Evolutionary conservation across 2,113 vertebrate species (phyloP).

Genomic region (Rhinoptilus africanus): DNA sequence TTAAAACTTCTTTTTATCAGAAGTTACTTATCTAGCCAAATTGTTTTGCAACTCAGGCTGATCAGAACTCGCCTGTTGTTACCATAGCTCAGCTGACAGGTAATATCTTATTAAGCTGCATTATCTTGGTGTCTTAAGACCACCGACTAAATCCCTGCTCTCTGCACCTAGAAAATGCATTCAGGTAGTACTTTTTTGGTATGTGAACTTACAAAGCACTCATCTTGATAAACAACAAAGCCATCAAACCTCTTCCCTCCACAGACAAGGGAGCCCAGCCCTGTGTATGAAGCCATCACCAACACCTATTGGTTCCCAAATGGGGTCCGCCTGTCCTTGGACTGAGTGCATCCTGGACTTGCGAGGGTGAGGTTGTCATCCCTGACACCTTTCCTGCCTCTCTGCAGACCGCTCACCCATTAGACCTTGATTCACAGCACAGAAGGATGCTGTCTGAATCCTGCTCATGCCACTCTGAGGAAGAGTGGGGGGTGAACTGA

Average conservation of each 20-base stretch:
- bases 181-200: not conserved
- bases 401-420: not conserved
- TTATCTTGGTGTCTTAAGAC: not conserved
- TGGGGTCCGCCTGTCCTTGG: not conserved
- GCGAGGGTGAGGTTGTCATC: accelerated
- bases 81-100: not conserved
- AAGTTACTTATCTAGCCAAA: not conserved
- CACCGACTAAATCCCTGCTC: not conserved
- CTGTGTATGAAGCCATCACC: not conserved
- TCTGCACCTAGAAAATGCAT: not conserved
- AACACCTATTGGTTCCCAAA: not conserved
- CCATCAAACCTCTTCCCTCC: not conserved
- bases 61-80: not conserved
- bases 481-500: not conserved
- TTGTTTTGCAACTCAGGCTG: not conserved
- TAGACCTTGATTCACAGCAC: not conserved
- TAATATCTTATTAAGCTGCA: not conserved
- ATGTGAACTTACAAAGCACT: not conserved
- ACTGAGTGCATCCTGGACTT: not conserved
- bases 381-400: not conserved
- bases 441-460: not conserved
- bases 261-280: not conserved
- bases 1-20: not conserved
- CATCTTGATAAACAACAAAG: not conserved
- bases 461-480: not conserved